Evolutionary conservation across 2,888 invertebrate species (phyloP).

Genomic region (Abrostola triplasia): DNA sequence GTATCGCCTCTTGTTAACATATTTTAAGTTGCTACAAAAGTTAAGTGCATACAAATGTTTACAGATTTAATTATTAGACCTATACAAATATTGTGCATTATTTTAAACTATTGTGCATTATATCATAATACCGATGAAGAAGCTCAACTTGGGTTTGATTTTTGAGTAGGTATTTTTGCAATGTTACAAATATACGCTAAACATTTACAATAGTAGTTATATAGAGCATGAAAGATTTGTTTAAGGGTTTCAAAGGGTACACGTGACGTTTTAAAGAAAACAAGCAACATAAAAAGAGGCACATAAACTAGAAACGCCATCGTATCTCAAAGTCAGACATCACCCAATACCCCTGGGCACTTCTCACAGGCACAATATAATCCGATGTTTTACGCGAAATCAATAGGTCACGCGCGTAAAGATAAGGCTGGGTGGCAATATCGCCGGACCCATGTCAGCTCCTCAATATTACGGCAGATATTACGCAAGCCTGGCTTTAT

Average conservation of each 20-base stretch:
- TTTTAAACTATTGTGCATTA: too few relatives aligned
- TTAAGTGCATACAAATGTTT: not conserved
- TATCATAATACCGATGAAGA: too few relatives aligned
- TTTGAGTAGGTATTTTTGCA: too few relatives aligned
- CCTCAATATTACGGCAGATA: slow-evolving; percentile 44
- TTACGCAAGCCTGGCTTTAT: slow-evolving; percentile 35
- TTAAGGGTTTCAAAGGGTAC: not conserved
- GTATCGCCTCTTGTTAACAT: slow-evolving; percentile 2
- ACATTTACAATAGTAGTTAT: too few relatives aligned
- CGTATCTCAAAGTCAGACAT: slow-evolving; percentile 40
- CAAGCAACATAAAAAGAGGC: slow-evolving; percentile 24
- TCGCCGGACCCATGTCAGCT: slow-evolving; percentile 72
- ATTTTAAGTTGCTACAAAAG: slow-evolving; percentile 1
- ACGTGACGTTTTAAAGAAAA: slow-evolving; percentile 35
- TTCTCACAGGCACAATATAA: slow-evolving; percentile 54
- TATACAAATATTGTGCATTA: not conserved
- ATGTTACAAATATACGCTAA: too few relatives aligned
- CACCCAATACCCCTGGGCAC: slow-evolving; percentile 48
- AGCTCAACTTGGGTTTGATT: too few relatives aligned
- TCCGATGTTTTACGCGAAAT: slow-evolving; percentile 59
- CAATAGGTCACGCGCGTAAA: slow-evolving; percentile 67
- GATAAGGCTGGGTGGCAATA: slow-evolving; percentile 64
- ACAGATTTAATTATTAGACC: not conserved
- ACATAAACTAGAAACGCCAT: slow-evolving; percentile 1
- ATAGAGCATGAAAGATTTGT: too few relatives aligned